phyloP scores from a whole-genome alignment of 2,888 invertebrate genomes.

The Vesta saturnalis region DNA sequence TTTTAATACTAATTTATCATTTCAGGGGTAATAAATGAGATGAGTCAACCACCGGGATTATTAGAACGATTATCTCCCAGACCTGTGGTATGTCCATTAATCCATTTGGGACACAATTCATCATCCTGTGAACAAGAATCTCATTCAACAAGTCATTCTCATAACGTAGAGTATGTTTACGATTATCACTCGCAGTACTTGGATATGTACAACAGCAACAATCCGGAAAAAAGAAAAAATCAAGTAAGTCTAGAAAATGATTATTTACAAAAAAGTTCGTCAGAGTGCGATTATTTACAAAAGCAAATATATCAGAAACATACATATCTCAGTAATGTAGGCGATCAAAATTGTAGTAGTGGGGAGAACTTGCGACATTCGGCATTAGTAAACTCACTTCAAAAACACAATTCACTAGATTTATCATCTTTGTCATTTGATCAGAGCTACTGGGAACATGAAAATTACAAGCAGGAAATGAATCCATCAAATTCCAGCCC shows the following conservation, averaged over 20 bases:
- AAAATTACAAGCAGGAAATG: constrained; percentile 51
- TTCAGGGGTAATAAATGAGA: constrained; percentile 45
- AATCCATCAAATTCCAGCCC: constrained; percentile 48
- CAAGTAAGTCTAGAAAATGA: constrained; percentile 41
- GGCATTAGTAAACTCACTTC: constrained; percentile 45
- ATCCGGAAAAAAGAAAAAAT: constrained; percentile 33
- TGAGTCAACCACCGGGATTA: constrained; percentile 53
- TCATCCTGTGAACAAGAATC: constrained; percentile 51
- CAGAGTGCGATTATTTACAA: constrained; percentile 49
- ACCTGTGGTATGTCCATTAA: constrained; percentile 69
- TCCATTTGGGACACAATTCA: constrained; percentile 67
- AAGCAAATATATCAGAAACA: constrained; percentile 50
- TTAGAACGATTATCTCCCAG: constrained; percentile 59
- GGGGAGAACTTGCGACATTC: constrained; percentile 33
- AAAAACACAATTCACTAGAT: constrained; percentile 56
- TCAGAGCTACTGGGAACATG: constrained; percentile 59
- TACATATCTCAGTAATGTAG: constrained; percentile 49
- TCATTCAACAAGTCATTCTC: constrained; percentile 43
- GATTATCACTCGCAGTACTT: constrained; percentile 48
- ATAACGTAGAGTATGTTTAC: constrained; percentile 49
- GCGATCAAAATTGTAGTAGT: constrained; percentile 43
- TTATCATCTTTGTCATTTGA: constrained; percentile 58
- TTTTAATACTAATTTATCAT: not conserved
- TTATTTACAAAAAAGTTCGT: constrained; percentile 39
- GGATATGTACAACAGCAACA: constrained; percentile 43